Conservation (phyloP, 2,888 invertebrate genomes). For the Tipula unca region DNA sequence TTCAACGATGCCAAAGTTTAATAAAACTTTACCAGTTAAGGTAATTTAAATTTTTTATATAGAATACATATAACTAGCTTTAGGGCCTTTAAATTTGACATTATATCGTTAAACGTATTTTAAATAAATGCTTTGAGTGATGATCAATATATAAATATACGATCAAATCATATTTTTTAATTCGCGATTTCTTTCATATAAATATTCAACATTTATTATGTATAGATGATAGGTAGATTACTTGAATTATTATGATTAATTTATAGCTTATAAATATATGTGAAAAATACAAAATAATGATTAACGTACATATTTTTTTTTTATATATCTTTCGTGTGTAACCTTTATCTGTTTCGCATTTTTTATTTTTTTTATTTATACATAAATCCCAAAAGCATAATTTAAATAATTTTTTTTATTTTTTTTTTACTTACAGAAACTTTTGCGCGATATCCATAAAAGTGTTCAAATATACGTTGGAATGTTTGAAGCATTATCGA, state of each 20-base stretch:
- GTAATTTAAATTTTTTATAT: background rate
- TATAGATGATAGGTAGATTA: background rate
- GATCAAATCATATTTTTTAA: background rate
- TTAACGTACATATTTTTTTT: background rate
- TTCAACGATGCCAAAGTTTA: background rate
- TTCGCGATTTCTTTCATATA: background rate
- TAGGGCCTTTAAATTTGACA: background rate
- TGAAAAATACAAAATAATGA: background rate
- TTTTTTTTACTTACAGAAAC: background rate
- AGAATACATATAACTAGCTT: background rate
- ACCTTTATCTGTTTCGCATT: background rate
- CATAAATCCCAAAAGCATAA: background rate
- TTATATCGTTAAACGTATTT: background rate
- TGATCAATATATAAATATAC: background rate
- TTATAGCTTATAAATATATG: conserved; percentile 1
- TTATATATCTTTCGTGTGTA: background rate
- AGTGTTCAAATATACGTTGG: background rate
- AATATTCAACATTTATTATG: background rate
- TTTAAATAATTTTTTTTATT: background rate
- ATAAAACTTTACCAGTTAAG: background rate
- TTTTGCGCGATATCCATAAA: background rate
- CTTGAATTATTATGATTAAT: background rate
- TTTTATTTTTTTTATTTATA: background rate
- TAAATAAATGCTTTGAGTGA: background rate
- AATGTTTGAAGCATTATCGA: background rate